Percentiles rank a stretch among this genome's conserved stretches.
Conservation (phyloP, 2,797 vertebrate genomes). For the Eidolon dupreanum region DNA sequence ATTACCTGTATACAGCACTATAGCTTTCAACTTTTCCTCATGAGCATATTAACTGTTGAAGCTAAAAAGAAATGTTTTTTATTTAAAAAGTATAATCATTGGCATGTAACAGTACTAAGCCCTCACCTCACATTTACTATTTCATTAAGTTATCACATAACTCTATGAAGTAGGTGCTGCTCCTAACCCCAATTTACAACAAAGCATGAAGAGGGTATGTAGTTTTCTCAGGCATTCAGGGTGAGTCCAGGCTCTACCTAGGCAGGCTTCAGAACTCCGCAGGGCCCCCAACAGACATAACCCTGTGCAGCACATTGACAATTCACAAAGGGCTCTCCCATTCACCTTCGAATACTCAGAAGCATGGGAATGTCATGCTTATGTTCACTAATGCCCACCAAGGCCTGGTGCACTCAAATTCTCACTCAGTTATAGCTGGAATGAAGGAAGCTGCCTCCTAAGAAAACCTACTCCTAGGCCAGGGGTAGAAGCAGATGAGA, state of each 20-base stretch:
- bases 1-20: background rate
- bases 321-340: background rate
- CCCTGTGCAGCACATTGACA: background rate
- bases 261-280: background rate
- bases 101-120: background rate
- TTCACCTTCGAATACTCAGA: background rate
- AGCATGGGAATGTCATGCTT: background rate
- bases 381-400: background rate
- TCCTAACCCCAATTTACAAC: background rate
- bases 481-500: background rate
- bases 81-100: background rate
- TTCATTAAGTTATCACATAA: background rate
- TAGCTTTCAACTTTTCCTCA: background rate
- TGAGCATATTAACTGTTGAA: background rate
- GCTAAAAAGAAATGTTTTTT: background rate
- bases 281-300: background rate
- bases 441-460: background rate
- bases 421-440: background rate
- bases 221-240: background rate
- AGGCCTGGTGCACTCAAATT: background rate
- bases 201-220: background rate
- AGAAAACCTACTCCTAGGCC: background rate
- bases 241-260: too few relatives aligned
- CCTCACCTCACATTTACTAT: background rate
- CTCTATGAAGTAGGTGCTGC: too few relatives aligned